Conservation (phyloP, 92 coral and sea anemone species). For the Palythoa heliodiscus region DNA sequence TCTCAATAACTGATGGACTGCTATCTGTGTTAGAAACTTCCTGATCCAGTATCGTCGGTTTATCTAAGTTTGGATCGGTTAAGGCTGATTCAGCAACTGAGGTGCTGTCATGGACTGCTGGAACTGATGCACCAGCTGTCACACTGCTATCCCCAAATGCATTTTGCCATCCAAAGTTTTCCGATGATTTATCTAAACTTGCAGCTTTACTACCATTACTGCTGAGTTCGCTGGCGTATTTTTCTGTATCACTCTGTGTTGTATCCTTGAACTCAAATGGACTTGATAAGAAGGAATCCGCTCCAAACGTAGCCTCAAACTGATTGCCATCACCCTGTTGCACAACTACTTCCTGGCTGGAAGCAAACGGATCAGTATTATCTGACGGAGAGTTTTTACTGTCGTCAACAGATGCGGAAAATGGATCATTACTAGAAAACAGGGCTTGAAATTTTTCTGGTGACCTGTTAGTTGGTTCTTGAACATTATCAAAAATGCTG, state of each 20-base stretch:
- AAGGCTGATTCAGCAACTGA: not conserved
- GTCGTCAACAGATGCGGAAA: constrained; percentile 15
- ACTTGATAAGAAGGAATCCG: constrained; percentile 32
- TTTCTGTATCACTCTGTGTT: not conserved
- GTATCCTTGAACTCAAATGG: constrained; percentile 35
- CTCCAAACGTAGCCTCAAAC: constrained; percentile 72
- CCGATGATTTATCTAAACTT: constrained; percentile 22
- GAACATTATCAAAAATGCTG: not conserved
- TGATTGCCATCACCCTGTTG: constrained; percentile 35
- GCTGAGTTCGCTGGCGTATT: not conserved
- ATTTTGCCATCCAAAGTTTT: constrained; percentile 59
- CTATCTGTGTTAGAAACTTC: constrained; percentile 1
- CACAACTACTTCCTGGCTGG: constrained; percentile 43
- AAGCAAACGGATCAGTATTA: constrained; percentile 76
- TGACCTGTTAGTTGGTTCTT: constrained; percentile 4
- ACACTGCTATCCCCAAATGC: constrained; percentile 36
- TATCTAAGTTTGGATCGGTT: not conserved
- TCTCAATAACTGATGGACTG: not conserved
- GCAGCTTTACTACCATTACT: constrained; percentile 9
- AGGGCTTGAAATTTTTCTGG: constrained; percentile 8
- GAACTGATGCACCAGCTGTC: not conserved
- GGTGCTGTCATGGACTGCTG: not conserved
- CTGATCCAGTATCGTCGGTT: not conserved
- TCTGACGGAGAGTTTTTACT: constrained; percentile 8
- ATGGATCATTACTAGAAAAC: constrained; percentile 11